Base-by-base conservation (phyloP, 2,113 vertebrate species). In the Gyps fulvus region DNA sequence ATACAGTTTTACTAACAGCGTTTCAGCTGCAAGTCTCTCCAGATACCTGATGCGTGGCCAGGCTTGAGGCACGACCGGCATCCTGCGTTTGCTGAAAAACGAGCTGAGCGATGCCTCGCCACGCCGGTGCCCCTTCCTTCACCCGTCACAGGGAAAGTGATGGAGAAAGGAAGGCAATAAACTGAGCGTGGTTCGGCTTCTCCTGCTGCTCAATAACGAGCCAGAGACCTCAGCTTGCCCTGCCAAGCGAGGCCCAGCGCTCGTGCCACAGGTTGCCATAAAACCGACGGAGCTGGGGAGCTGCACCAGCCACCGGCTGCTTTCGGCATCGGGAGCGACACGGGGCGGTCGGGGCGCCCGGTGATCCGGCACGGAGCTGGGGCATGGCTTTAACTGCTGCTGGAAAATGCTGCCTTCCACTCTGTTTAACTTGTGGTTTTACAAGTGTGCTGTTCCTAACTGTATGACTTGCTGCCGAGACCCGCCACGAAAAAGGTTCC, bases 1-100 rank as follows among this genome's bases (percentile, higher is more conserved):
- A 89, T 71, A 62, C 66, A 88, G 88, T 90, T 96, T 97, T 83
- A 92, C 18, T 31, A 55, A 79, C 43, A 81, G 42, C 43, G 77
- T 83, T 96, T 95, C 91, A 93, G 90, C 76, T 94, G 61, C 77
- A 84, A 81, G 55, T 21, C 81, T 81, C 88, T 94, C 74, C 77
- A 95, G 94, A 83, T 32, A 40, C 63, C 81, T 94, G 88, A 96
- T 90, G 71, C 23, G 69, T 1, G 43, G 34, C 96, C 94, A 83
- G 50, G 84, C 88, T 71, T 15, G 42, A 74, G 93, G 93, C 94
- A 93, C 25, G 43, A 88, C 81, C 38, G 63, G 92, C 58, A 31
- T 77, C 22, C 26, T 23, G n/a, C 0, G 1, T 58, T 36, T 58
- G 45, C 58, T 27, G 57, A 47, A 80, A 47, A 8, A 58, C 1